Conservation (phyloP, 2,797 vertebrate species). For the Coregonus suidteri region DNA sequence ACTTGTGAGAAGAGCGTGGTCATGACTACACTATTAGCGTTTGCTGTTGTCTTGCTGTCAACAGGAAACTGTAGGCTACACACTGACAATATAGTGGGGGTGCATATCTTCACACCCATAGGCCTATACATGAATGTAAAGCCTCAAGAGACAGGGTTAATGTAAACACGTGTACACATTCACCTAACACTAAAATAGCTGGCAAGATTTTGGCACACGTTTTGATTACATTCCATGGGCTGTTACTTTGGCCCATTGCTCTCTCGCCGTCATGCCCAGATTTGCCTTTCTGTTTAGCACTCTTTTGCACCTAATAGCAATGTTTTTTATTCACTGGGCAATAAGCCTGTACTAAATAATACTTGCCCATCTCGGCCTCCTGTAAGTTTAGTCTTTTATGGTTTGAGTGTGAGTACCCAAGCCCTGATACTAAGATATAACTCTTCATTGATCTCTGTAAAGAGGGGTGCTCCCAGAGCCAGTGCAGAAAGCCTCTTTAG, state of each 20-base stretch:
- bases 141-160: no score
- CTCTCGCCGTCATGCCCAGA: not conserved
- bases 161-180: not conserved
- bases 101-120: no score
- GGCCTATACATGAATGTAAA: no score
- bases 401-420: not conserved
- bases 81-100: no score
- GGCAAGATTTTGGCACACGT: not conserved
- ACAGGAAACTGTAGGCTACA: no score
- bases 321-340: not conserved
- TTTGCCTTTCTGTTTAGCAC: not conserved
- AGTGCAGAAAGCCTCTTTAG: not conserved
- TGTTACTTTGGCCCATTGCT: not conserved
- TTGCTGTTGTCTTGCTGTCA: no score
- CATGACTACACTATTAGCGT: no score
- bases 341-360: not conserved
- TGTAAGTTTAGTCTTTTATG: not conserved
- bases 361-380: not conserved
- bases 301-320: not conserved
- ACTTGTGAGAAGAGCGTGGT: no score
- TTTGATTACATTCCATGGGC: not conserved
- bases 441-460: no score
- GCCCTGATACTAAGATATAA: no score
- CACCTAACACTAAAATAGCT: not conserved
- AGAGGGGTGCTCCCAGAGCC: not conserved